These are phyloP conservation scores for Trachymyrmex septentrionalis DNA, from an alignment of 1,140 invertebrate species.

Conservation along the genomic window DNA sequence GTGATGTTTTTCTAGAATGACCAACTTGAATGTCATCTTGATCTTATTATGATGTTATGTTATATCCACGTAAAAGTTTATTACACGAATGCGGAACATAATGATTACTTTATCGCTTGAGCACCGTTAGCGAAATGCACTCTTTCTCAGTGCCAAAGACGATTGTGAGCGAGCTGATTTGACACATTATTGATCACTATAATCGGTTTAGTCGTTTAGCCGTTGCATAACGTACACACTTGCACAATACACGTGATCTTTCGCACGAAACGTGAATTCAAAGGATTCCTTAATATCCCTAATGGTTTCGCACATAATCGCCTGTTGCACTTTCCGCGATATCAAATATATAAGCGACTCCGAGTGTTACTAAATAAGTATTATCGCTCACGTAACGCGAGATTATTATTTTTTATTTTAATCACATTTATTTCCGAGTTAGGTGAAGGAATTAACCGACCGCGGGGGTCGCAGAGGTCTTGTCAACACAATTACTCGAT, in stretches of 20 bases:
- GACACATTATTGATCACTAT: constrained; percentile 30
- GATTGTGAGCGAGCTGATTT: background rate
- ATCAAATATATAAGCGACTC: background rate
- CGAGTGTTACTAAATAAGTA: background rate
- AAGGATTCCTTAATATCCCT: constrained; percentile 44
- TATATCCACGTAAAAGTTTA: too few relatives aligned
- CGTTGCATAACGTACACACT: background rate
- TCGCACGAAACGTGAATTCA: constrained; percentile 18
- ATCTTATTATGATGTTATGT: too few relatives aligned
- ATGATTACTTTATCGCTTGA: constrained; percentile 11
- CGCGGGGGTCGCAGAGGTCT: background rate
- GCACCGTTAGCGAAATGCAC: background rate
- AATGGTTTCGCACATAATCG: constrained; percentile 22
- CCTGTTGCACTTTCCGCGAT: background rate
- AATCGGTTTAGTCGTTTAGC: constrained; percentile 52
- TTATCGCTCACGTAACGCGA: background rate
- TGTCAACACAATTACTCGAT: background rate
- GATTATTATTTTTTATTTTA: constrained; percentile 8
- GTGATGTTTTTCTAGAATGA: too few relatives aligned
- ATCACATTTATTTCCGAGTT: background rate
- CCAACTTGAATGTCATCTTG: too few relatives aligned
- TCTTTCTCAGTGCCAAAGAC: background rate
- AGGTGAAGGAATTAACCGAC: background rate
- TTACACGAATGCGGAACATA: background rate
- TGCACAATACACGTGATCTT: background rate